Conservation (phyloP, 2,797 vertebrate species). For the Miichthys miiuy region DNA sequence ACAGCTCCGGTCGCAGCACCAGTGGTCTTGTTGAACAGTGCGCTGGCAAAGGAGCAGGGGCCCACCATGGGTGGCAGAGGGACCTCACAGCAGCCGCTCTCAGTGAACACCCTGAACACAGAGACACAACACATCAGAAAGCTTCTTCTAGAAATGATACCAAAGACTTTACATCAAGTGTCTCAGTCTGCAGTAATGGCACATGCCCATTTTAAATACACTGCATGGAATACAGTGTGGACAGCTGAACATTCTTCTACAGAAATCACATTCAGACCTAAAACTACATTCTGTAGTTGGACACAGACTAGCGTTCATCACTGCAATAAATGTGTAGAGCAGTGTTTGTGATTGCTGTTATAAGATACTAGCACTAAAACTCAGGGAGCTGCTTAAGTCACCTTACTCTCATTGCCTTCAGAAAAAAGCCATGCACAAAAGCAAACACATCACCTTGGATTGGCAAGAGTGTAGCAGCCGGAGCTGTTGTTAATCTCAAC, state of each 20-base stretch:
- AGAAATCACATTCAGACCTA: too few species aligned
- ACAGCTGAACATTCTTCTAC: too few species aligned
- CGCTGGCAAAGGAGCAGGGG: slow-evolving; percentile 49
- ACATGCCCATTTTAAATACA: neutral
- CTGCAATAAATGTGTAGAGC: too few species aligned
- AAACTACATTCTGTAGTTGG: too few species aligned
- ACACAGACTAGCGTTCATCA: too few species aligned
- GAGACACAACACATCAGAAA: neutral
- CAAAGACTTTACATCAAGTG: neutral
- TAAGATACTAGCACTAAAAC: too few species aligned
- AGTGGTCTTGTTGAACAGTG: slow-evolving; percentile 64
- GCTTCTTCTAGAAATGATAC: neutral
- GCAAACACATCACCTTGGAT: slow-evolving; percentile 59
- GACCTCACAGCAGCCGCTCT: slow-evolving; percentile 70
- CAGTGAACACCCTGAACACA: slow-evolving; percentile 65
- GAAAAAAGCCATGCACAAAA: neutral
- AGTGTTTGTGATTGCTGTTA: too few species aligned
- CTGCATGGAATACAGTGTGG: neutral
- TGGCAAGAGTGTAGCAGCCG: slow-evolving; percentile 61
- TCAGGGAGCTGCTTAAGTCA: too few species aligned
- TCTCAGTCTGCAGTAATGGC: neutral
- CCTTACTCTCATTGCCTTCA: neutral
- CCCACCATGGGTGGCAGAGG: slow-evolving; percentile 65
- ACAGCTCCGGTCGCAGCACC: slow-evolving; percentile 66
- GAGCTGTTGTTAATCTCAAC: slow-evolving; percentile 75